Evolutionary conservation across 1,140 invertebrate species (phyloP), one percentile per base, ranked within the genome.

Genomic region (Brachionus plicatilis): DNA sequence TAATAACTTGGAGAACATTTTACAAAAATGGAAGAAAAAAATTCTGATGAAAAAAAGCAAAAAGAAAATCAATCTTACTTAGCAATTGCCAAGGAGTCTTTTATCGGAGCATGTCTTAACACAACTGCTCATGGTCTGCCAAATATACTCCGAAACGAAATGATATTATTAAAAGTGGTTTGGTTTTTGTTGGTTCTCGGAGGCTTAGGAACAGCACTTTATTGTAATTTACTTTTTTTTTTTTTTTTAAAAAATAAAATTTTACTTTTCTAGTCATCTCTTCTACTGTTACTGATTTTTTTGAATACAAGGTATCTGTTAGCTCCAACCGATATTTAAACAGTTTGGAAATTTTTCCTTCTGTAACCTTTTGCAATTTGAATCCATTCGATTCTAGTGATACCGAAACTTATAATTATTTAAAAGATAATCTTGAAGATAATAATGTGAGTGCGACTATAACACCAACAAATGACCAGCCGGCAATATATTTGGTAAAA

Each of bases 361-460:
- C 88, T 45, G 87, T 90, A 1, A 90, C 89, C 0, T 82, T 90
- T 17, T 90, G 89, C 79, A 90, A 90, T 85, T 50, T 89, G n/a
- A 90, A 90, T 85, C 88, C 89, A 0, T 85, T 87, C 12, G 86
- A 86, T 29, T 6, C 72, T 0, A 76, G 72, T 50, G 29, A 27
- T 50, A 3, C 72, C 4, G 11, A 12, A 47, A 37, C 24, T 50
- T 27, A 14, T 0, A 50, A 50, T 6, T 76, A 50, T 29, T 76
- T 76, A 29, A 33, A 76, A 24, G 14, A 27, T 1, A 50, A 7
- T 12, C 27, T 76, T 27, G 17, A n/a, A 27, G 33, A 53, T 9
- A 50, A 24, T 50, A 24, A 24, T 50, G 0, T 76, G 11, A 50
- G 47, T 11, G 12, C 43, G 1, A 47, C 2, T 0, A 33, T 76